Base-by-base conservation (phyloP, 2,888 invertebrate species). In the Sceliomorpha sp. region DNA sequence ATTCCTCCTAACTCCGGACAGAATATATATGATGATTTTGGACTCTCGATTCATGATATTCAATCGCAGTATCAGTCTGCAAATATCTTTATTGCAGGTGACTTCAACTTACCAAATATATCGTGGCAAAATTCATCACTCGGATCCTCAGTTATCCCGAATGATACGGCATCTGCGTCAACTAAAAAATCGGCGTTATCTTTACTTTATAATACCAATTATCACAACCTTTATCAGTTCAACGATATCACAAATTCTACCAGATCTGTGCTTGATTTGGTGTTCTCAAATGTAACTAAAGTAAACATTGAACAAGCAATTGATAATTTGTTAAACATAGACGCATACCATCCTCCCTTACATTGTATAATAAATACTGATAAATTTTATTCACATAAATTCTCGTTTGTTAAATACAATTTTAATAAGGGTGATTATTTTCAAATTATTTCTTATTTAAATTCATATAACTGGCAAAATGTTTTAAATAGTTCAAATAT, bases 121-220 rank as follows among this genome's bases (percentile, higher is more conserved):
- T n/a, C n/a, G 5, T 32, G 32, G 32, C 32, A 32, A 32, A 32
- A 32, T 10, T 32, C 32, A 32, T 32, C 7, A 32, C 7, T 32
- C 5, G 32, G 36, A 6, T 14, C 1, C n/a, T 8, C 7, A 3
- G 2, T 14, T 1, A 1, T 5, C 1, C 1, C n/a, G 1, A 9
- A 36, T 13, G 15, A 14, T 36, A 3, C 14, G 3, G 15, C 13
- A 15, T 14, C 15, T 7, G 1, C 14, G 8, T 14, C 15, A 36
- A 36, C 8, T 14, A 9, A 14, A 36, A 36, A 36, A 1, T 36
- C 36, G 2, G 7, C 36, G 6, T 5, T 14, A 14, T 3, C 36
- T 2, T 7, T 36, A 3, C 1, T n/a, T 9, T 7, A 36, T 6
- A 8, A 36, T 14, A 36, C 15, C 1, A 36, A 36, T n/a, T 36